A percentile compares a stretch with the other conserved stretches of the same genome.
Conservation (phyloP, 2,888 invertebrate species). For the Hirudinaria manillensis region DNA sequence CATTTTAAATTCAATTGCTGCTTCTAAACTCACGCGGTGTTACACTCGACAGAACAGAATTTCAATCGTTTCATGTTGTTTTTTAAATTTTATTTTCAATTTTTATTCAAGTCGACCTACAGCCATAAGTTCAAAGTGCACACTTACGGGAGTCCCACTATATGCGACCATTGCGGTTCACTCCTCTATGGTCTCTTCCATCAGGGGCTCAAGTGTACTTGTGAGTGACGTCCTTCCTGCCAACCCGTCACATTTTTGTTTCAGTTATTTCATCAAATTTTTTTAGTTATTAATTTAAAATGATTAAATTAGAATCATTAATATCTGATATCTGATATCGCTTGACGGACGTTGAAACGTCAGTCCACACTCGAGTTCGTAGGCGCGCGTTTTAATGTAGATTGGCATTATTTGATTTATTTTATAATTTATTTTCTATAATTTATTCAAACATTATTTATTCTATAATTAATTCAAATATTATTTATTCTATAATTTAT, state of each 20-base stretch:
- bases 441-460: too few relatives aligned
- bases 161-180: slow-evolving; percentile 99
- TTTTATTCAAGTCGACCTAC: slow-evolving; percentile 37
- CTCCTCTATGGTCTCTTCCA: slow-evolving; percentile 95
- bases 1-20: too few relatives aligned
- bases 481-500: background rate
- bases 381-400: too few relatives aligned
- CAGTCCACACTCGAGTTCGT: too few relatives aligned
- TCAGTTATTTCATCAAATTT: background rate
- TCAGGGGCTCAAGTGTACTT: slow-evolving; percentile 87
- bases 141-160: slow-evolving; percentile 94
- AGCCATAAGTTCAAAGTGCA: slow-evolving; percentile 82
- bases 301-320: too few relatives aligned
- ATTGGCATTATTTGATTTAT: background rate
- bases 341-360: too few relatives aligned
- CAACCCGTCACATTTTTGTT: background rate
- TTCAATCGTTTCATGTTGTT: too few relatives aligned
- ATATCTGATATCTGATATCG: too few relatives aligned
- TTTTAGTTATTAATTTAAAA: background rate
- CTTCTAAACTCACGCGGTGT: too few relatives aligned
- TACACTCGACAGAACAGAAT: too few relatives aligned
- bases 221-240: slow-evolving; percentile 43
- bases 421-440: background rate
- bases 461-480: background rate
- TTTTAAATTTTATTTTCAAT: too few relatives aligned